Base-by-base conservation (phyloP, 2,113 vertebrate species). In the Lichenostomus cassidix region DNA sequence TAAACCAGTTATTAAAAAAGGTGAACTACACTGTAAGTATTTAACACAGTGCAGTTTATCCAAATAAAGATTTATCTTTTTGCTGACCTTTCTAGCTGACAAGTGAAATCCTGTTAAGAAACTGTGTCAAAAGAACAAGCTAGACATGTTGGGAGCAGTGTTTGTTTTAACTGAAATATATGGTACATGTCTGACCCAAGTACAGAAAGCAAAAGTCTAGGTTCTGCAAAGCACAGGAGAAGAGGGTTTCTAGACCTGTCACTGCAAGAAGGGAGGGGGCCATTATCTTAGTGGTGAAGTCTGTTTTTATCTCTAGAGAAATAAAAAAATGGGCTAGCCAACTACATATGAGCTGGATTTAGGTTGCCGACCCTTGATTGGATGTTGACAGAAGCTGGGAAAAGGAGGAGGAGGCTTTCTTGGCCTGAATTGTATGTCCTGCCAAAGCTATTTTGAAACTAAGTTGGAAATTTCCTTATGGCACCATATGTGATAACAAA, bases 341-440 rank as follows among this genome's bases (percentile, higher is more conserved):
- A 12, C 56, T 50, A 68, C 39, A 62, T 49, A 71, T 27, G 71
- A 91, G 58, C 44, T 0, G 9, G 33, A 35, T 88, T 95, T 93
- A 93, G 28, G 75, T 74, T 89, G 67, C 69, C 0, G 12, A 88
- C 89, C 84, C 60, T 94, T 69, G 87, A 94, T 65, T 11, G 8
- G n/a, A 58, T 87, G 84, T 89, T 96, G 94, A 90, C 89, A 95
- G 94, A 86, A 90, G 56, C 65, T 77, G 68, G 82, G 82, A 92
- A 77, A 79, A 88, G 69, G 37, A 91, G 80, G 46, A 67, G 42
- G 39, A 28, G 53, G 46, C 5, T 92, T 88, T 92, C 78, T 95
- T 88, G 79, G 82, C 73, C 89, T 90, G 50, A 92, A 50, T 83
- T 69, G 62, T 50, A 58, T 9, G 27, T 73, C 76, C 75, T 83